A percentile compares a stretch with the other conserved stretches of the same genome.
Evolutionary conservation across 2,797 vertebrate species (phyloP).

Genomic region (Acanthopagrus latus): DNA sequence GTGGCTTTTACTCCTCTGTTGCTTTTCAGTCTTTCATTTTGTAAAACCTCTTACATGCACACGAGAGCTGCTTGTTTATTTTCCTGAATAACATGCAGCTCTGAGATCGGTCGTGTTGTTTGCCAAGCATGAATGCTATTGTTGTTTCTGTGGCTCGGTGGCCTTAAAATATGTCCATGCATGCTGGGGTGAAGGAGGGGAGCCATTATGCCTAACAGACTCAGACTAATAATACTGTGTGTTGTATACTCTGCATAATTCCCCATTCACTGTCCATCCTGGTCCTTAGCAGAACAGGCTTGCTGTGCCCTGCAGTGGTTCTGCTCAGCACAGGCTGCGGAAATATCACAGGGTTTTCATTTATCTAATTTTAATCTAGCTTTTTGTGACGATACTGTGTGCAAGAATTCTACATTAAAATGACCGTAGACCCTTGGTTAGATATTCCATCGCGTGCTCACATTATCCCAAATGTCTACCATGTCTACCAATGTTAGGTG

Average conservation of each 20-base stretch:
- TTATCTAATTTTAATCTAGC: constrained; percentile 10
- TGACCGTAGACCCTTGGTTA: too few relatives aligned
- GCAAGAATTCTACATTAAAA: too few relatives aligned
- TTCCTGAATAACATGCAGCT: constrained; percentile 27
- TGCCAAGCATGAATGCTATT: constrained; percentile 40
- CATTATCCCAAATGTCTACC: too few relatives aligned
- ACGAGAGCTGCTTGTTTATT: constrained; percentile 9
- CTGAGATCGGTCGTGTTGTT: constrained; percentile 43
- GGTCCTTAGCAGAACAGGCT: constrained; percentile 46
- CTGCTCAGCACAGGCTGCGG: constrained; percentile 24
- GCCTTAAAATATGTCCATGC: constrained; percentile 46
- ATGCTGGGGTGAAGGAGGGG: constrained; percentile 51
- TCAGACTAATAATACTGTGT: constrained; percentile 59
- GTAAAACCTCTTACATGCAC: constrained; percentile 24
- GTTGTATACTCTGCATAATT: constrained; percentile 56
- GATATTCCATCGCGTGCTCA: too few relatives aligned
- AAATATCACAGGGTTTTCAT: constrained; percentile 10
- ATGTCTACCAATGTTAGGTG: too few relatives aligned
- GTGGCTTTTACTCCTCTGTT: background rate
- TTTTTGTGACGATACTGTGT: background rate
- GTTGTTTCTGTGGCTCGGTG: constrained; percentile 37
- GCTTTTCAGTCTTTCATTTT: constrained; percentile 24
- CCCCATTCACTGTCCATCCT: constrained; percentile 58
- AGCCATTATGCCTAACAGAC: constrained; percentile 68
- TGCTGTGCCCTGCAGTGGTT: constrained; percentile 54